Evolutionary conservation across 1,140 invertebrate species (phyloP).

Genomic region (Spodoptera litura): DNA sequence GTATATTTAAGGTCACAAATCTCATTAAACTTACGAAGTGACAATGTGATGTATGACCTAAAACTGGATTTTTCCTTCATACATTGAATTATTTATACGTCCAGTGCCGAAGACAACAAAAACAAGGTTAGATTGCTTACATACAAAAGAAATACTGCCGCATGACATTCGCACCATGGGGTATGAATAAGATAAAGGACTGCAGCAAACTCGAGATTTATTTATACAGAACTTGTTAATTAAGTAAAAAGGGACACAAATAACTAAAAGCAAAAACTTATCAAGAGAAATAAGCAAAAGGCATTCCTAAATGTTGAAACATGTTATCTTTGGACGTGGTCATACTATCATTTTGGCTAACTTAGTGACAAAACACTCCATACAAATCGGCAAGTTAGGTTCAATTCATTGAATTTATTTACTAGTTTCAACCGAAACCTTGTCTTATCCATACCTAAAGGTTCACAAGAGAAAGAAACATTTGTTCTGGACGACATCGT

Average conservation of each 20-base stretch:
- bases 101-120: conserved; percentile 14
- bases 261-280: too few relatives aligned
- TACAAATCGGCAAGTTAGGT: too few relatives aligned
- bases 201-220: too few relatives aligned
- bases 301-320: too few relatives aligned
- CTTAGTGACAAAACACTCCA: too few relatives aligned
- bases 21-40: conserved; percentile 5
- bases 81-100: conserved; percentile 32
- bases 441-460: conserved; percentile 7
- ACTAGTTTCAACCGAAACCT: not conserved
- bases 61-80: conserved; percentile 15
- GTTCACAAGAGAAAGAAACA: not conserved
- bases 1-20: conserved; percentile 10
- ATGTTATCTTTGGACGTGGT: too few relatives aligned
- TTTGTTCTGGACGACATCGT: conserved; percentile 20
- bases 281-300: too few relatives aligned
- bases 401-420: too few relatives aligned
- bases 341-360: too few relatives aligned
- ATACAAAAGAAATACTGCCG: conserved; percentile 16
- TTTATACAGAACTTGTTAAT: too few relatives aligned
- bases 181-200: conserved; percentile 1
- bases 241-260: too few relatives aligned
- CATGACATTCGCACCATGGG: not conserved
- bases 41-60: conserved; percentile 28
- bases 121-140: conserved; percentile 26